Evolutionary conservation across 1,140 invertebrate species (phyloP), one percentile per base, ranked within the genome.

Genomic region (Bombus picipes): DNA sequence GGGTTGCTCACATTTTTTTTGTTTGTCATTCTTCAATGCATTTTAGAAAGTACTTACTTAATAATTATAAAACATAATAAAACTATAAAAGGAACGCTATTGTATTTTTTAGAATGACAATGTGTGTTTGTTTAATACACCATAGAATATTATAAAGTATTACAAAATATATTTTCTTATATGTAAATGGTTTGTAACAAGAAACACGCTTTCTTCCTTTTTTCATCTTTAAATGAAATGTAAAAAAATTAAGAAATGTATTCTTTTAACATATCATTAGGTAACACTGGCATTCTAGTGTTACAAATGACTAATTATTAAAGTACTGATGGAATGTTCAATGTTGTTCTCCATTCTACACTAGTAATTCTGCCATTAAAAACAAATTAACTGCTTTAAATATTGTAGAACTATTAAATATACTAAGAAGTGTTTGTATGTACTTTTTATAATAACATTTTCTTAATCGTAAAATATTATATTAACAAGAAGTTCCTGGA

Each of bases 121-220:
- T 84, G 25, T 78, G 37, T 37, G 39, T 71, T 9, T 62, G 18
- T 59, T 83, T 77, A 70, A 43, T 62, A 53, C 5, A 57, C 0
- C 43, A 41, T 47, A 18, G 41, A 77, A 83, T n/a, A 68, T 66
- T 77, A 68, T 53, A 83, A 76, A 70, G 18, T 77, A 77, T 53
- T 53, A 53, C 47, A 53, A 53, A 53, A 53, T 53, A 53, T 53
- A 53, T 53, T 1, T 32, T 78, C 43, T 47, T 53, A 22, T 34
- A 78, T 59, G 2, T 77, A 68, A 34, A 75, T 9, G 22, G 5
- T 78, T 70, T n/a, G 18, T 62, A 62, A 12, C 59, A n/a, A 62
- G 28, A 62, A 62, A 47, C 37, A 82, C 57, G 12, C 47, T 53
- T 22, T 82, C 34, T n/a, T 62, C 39, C 2, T 41, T 9, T 47